A percentile compares a stretch with the other conserved stretches of the same genome.
These are phyloP conservation scores for Periophthalmus magnuspinnatus DNA, from an alignment of 2,797 vertebrate genomes.

Conservation along the genomic window DNA sequence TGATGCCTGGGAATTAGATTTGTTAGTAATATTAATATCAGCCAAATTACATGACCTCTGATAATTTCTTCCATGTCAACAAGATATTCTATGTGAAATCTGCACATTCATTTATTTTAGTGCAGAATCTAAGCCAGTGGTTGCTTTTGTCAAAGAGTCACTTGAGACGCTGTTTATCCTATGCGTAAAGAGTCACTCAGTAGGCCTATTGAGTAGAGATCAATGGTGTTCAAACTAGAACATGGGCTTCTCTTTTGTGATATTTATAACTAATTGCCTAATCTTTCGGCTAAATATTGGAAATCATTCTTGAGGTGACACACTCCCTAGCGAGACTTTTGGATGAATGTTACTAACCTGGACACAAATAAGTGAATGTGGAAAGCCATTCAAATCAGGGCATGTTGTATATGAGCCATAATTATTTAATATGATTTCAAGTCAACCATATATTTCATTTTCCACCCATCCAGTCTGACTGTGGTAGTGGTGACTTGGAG, in stretches of 20 bases:
- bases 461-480: conserved; percentile 87
- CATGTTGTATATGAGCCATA: conserved; percentile 2
- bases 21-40: no score
- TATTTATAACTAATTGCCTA: not conserved
- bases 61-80: no score
- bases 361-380: not conserved
- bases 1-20: no score
- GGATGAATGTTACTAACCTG: conserved; percentile 2
- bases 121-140: no score
- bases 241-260: not conserved
- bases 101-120: no score
- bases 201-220: no score
- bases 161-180: no score
- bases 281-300: not conserved
- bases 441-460: conserved; percentile 83
- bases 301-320: not conserved
- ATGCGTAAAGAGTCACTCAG: no score
- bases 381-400: conserved; percentile 10
- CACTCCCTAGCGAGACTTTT: not conserved
- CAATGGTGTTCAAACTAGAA: not conserved
- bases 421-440: conserved; percentile 11
- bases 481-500: conserved; percentile 61
- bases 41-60: no score
- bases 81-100: no score
- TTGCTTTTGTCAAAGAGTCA: no score